Evolutionary conservation across 2,113 vertebrate species (phyloP).

Genomic region (Perca schrenkii): DNA sequence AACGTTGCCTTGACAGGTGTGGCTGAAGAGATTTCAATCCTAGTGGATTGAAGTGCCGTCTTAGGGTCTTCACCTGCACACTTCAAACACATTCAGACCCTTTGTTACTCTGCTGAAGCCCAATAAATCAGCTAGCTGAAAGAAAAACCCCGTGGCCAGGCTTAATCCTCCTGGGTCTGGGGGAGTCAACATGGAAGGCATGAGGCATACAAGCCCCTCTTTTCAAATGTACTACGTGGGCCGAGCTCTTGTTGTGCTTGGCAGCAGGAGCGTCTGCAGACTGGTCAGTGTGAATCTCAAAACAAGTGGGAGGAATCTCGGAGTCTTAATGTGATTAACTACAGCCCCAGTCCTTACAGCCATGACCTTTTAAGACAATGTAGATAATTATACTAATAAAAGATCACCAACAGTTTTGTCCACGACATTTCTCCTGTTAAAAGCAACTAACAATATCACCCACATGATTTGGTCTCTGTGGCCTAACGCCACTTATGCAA

Average conservation of each 20-base stretch:
- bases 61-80: constrained; percentile 69
- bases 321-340: constrained; percentile 1
- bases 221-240: constrained; percentile 48
- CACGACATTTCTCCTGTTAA: constrained; percentile 44
- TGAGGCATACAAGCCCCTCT: constrained; percentile 32
- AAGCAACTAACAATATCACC: constrained; percentile 12
- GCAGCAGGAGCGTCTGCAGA: constrained; percentile 38
- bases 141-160: constrained; percentile 57
- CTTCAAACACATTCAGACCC: constrained; percentile 75
- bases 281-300: constrained; percentile 32
- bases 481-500: constrained; percentile 28
- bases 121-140: constrained; percentile 74
- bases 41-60: constrained; percentile 66
- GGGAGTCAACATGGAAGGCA: constrained; percentile 33
- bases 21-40: constrained; percentile 70
- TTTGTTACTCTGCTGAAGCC: constrained; percentile 72
- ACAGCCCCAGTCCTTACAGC: constrained; percentile 16
- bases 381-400: constrained; percentile 48
- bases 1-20: constrained; percentile 65
- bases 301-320: constrained; percentile 35
- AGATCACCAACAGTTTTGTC: constrained; percentile 35
- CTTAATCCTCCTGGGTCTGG: constrained; percentile 69
- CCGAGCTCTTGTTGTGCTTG: constrained; percentile 42
- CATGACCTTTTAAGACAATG: constrained; percentile 48
- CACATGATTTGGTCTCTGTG: constrained; percentile 10